A percentile compares a stretch with the other conserved stretches of the same genome.
These are phyloP conservation scores for Ectobius pallidus DNA, from an alignment of 2,888 invertebrate species.

Conservation along the genomic window DNA sequence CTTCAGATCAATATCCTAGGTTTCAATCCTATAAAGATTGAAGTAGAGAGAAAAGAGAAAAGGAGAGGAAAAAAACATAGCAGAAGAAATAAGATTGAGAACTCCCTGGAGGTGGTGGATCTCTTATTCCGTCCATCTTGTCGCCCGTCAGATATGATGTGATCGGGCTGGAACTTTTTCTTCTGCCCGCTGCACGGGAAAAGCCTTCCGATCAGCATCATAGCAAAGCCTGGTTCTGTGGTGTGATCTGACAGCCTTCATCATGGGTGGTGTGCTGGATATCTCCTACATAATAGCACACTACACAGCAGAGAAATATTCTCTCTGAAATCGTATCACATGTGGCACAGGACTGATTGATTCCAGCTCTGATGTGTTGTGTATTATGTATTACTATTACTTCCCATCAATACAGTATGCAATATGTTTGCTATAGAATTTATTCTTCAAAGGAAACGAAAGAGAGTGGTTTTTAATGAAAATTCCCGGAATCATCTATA, in stretches of 20 bases:
- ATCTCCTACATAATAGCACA: too few species aligned
- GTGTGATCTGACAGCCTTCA: not conserved
- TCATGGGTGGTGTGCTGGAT: not conserved
- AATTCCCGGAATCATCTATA: too few species aligned
- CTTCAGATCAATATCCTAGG: conserved; percentile 25
- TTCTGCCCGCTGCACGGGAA: conserved; percentile 8
- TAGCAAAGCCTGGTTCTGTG: not conserved
- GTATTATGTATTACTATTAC: too few species aligned
- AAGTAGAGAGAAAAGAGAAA: not conserved
- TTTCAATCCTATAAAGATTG: conserved; percentile 31
- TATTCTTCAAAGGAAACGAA: too few species aligned
- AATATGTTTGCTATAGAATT: too few species aligned
- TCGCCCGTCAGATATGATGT: conserved; percentile 37
- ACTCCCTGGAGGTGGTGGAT: not conserved
- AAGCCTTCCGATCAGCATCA: conserved; percentile 1
- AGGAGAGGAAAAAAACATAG: not conserved
- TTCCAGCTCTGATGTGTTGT: too few species aligned
- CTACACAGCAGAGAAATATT: too few species aligned
- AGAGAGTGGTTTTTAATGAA: too few species aligned
- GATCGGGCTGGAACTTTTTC: conserved; percentile 25
- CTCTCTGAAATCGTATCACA: too few species aligned
- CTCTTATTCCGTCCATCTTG: conserved; percentile 24
- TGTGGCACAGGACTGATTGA: too few species aligned
- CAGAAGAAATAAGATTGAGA: not conserved
- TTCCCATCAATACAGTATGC: too few species aligned